A percentile compares a stretch with the other conserved stretches of the same genome.
phyloP scores from a whole-genome alignment of 2,797 vertebrate species.

The Huso huso region DNA sequence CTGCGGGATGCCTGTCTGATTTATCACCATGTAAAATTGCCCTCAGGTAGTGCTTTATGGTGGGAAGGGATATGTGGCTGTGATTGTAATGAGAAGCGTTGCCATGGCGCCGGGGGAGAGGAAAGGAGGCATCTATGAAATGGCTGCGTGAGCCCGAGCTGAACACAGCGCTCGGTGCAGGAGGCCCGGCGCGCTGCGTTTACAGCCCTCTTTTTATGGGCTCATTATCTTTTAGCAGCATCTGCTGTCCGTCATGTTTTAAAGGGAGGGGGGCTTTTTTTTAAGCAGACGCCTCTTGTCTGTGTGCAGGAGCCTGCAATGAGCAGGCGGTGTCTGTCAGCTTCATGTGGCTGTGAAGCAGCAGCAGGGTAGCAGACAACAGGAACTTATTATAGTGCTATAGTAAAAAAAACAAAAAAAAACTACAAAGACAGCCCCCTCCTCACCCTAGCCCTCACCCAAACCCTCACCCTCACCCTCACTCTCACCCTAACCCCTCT shows the following conservation, averaged over 20 bases:
- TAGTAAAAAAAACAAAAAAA: too few relatives aligned
- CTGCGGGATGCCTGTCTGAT: neutral
- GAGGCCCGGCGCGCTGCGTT: neutral
- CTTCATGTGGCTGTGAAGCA: neutral
- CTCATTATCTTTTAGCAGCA: constrained; percentile 17
- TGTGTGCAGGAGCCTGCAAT: neutral
- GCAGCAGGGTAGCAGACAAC: too few relatives aligned
- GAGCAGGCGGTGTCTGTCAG: neutral
- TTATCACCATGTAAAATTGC: neutral
- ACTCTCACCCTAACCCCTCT: too few relatives aligned
- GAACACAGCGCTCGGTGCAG: neutral
- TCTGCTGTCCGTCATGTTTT: constrained; percentile 15
- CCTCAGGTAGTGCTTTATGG: neutral
- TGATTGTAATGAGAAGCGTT: neutral
- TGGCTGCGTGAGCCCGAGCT: neutral
- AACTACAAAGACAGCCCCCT: too few relatives aligned
- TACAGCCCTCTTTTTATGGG: constrained; percentile 1
- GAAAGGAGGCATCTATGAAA: neutral
- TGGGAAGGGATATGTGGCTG: neutral
- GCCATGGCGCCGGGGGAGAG: neutral
- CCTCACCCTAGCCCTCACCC: too few relatives aligned
- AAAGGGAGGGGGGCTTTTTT: neutral
- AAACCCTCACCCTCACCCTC: too few relatives aligned
- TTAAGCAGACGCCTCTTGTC: neutral
- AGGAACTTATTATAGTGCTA: too few relatives aligned